A percentile compares a stretch with the other conserved stretches of the same genome.
phyloP scores from a whole-genome alignment of 2,888 invertebrate genomes.

The Brenthis daphne region DNA sequence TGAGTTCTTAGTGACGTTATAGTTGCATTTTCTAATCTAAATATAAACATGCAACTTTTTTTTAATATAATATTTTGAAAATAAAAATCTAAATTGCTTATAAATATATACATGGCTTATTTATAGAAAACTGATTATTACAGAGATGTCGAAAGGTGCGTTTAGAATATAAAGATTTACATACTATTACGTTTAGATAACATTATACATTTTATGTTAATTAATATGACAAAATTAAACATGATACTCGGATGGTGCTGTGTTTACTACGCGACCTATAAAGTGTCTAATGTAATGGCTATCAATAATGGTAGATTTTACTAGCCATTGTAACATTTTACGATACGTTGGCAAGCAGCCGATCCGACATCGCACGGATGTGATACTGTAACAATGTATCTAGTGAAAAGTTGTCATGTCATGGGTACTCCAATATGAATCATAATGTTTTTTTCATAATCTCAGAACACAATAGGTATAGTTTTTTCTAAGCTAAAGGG shows the following conservation, averaged over 20 bases:
- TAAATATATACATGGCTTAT: too few relatives aligned
- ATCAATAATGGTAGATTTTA: constrained; percentile 75
- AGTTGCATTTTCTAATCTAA: neutral
- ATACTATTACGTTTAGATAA: too few relatives aligned
- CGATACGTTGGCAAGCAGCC: constrained; percentile 73
- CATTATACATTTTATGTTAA: neutral
- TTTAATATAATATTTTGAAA: too few relatives aligned
- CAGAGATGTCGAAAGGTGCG: too few relatives aligned
- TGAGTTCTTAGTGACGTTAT: constrained; percentile 33
- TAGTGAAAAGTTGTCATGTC: constrained; percentile 1
- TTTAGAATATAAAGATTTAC: too few relatives aligned
- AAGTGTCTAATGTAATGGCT: constrained; percentile 71
- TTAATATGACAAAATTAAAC: constrained; percentile 1
- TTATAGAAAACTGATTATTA: too few relatives aligned
- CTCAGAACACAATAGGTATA: neutral
- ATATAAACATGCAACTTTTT: too few relatives aligned
- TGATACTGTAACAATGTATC: constrained; percentile 32
- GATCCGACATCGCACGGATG: constrained; percentile 52
- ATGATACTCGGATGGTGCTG: constrained; percentile 21
- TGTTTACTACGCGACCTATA: constrained; percentile 59
- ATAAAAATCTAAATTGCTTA: too few relatives aligned
- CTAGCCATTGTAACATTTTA: constrained; percentile 74
- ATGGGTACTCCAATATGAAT: neutral
- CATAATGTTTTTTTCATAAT: neutral
- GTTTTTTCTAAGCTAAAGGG: too few relatives aligned